A percentile compares a stretch with the other conserved stretches of the same genome.
Conservation (phyloP, 2,113 vertebrate species). For the Rhodinocichla rosea region DNA sequence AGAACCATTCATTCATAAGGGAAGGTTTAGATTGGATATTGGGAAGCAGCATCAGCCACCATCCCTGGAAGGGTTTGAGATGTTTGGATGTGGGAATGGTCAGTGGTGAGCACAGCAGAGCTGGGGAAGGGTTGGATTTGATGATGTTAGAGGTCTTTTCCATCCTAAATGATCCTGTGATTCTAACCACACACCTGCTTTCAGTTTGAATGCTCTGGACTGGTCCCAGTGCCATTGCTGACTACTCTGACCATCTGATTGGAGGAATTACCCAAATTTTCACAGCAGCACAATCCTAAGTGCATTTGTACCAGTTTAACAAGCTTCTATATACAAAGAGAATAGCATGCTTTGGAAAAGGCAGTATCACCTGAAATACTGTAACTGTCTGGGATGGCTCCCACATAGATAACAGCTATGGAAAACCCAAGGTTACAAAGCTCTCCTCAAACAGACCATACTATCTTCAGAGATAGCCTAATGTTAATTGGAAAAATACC, state of each 20-base stretch:
- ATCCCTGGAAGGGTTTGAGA: background rate
- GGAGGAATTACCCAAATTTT: background rate
- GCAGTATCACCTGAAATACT: background rate
- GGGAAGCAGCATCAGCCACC: background rate
- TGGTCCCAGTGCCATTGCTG: background rate
- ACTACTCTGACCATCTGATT: background rate
- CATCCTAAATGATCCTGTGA: background rate
- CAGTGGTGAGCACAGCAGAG: background rate
- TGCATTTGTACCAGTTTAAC: background rate
- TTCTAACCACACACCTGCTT: background rate
- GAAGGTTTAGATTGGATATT: background rate
- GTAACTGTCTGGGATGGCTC: background rate
- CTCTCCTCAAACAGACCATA: background rate
- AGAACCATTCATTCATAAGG: background rate
- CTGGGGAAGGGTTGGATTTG: background rate
- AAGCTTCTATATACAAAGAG: background rate
- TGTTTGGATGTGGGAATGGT: background rate
- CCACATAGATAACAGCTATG: background rate
- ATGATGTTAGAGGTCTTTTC: background rate
- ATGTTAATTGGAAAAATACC: background rate
- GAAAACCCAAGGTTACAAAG: background rate
- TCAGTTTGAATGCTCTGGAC: background rate
- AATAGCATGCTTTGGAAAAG: background rate
- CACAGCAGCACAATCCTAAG: background rate
- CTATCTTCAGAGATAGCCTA: background rate